Percentiles rank a stretch among this genome's conserved stretches.
Evolutionary conservation across 2,888 invertebrate genomes (phyloP).

Genomic region (Cheilosia impressa): DNA sequence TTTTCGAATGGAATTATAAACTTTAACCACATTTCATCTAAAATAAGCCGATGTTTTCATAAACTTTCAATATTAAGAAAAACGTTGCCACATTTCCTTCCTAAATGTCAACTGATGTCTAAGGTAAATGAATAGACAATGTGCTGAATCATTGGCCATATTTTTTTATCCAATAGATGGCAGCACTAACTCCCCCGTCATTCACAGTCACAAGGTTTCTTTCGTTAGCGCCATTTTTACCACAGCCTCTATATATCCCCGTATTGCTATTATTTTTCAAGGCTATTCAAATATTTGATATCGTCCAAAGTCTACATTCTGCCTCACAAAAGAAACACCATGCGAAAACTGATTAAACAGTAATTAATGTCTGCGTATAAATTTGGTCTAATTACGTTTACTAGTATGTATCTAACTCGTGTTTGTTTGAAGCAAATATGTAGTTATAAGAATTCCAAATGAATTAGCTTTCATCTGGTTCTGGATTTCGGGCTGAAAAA

Average conservation of each 20-base stretch:
- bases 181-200: too few species aligned
- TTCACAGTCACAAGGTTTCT: too few species aligned
- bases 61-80: too few species aligned
- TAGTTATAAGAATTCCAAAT: not conserved
- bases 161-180: too few species aligned
- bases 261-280: not conserved
- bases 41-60: too few species aligned
- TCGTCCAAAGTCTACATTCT: not conserved
- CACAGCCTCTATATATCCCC: not conserved
- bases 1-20: too few species aligned
- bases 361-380: not conserved
- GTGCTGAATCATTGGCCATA: too few species aligned
- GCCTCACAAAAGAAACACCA: not conserved
- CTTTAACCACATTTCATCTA: too few species aligned
- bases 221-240: too few species aligned
- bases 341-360: conserved; percentile 12
- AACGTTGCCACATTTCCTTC: too few species aligned
- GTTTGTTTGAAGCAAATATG: conserved; percentile 14
- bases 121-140: too few species aligned
- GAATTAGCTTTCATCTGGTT: not conserved
- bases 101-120: too few species aligned
- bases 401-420: not conserved
- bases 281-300: not conserved
- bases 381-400: conserved; percentile 8
- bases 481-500: not conserved